Base-by-base conservation (phyloP, 2,888 invertebrate genomes). In the Coelogynopora nodosa region DNA sequence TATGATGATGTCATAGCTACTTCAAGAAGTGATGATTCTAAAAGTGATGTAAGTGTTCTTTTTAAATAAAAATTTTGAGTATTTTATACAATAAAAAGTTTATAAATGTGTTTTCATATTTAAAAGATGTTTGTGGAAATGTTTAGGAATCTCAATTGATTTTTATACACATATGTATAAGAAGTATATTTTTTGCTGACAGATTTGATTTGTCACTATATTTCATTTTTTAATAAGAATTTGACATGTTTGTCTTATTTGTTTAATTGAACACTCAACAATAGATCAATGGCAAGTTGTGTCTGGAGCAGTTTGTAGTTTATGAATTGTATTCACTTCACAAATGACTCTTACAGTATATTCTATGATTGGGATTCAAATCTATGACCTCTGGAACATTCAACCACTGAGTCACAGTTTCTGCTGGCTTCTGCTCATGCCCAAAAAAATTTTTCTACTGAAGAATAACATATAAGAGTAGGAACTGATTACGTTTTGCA, bases 1-100 rank as follows among this genome's bases (percentile, higher is more conserved):
- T 97, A 97, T 92, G 97, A 97, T 93, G 97, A 97, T 93, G 97
- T 97, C 89, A 95, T 97, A 90, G 95, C 96, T 85, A 94, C 96
- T 67, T 94, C 95, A 80, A 93, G 94, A 87, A 93, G 93, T 89
- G 93, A 94, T 88, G 93, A 93, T 88, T 94, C 94, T 74, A 87
- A 86, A 87, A 67, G 27, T 31, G 28, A 83, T 27, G 28, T n/a
- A 13, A 10, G 82, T 84, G 23, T 5, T 29, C 5, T 49, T 49
- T 49, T 49, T 18, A 49, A 18, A 49, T 49, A 49, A 49, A 49
- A 49, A 13, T 49, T n/a, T n/a, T n/a, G n/a, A n/a, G n/a, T n/a
- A n/a, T n/a, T n/a, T n/a, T n/a, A n/a, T n/a, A n/a, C n/a, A n/a
- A n/a, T n/a, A n/a, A n/a, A n/a, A n/a, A n/a, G n/a, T n/a, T n/a